Evolutionary conservation across 1,140 invertebrate species (phyloP).

Genomic region (Anastatus disparis): DNA sequence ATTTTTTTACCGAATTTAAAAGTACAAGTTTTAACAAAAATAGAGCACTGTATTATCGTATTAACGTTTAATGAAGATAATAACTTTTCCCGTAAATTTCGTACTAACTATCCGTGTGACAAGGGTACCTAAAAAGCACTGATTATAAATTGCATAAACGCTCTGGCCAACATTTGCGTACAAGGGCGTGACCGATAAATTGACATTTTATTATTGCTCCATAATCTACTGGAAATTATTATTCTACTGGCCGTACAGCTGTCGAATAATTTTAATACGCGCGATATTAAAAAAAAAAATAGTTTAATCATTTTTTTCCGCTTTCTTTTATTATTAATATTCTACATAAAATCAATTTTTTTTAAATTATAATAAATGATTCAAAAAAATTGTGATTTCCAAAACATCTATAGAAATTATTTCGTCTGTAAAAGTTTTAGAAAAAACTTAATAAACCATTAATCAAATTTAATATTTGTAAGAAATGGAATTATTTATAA

Average conservation of each 20-base stretch:
- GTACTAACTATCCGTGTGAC: conserved; percentile 47
- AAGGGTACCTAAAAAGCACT: conserved; percentile 41
- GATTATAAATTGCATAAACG: conserved; percentile 61
- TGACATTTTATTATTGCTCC: conserved; percentile 65
- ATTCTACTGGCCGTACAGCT: conserved; percentile 55
- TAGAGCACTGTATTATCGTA: conserved; percentile 16
- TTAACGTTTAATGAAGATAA: conserved; percentile 21
- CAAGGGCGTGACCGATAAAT: conserved; percentile 58
- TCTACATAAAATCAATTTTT: too few relatives aligned
- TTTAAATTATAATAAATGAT: too few relatives aligned
- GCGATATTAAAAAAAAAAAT: conserved; percentile 9
- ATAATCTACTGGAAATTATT: conserved; percentile 64
- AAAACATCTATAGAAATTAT: too few relatives aligned
- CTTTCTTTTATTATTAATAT: too few relatives aligned
- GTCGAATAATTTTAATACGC: conserved; percentile 27
- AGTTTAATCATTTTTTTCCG: too few relatives aligned
- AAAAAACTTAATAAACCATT: too few relatives aligned
- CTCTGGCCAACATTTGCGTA: conserved; percentile 21
- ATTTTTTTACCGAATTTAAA: too few relatives aligned
- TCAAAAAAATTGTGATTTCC: too few relatives aligned
- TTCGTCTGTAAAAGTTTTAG: too few relatives aligned
- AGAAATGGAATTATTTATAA: too few relatives aligned
- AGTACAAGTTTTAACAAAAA: too few relatives aligned
- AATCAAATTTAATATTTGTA: too few relatives aligned
- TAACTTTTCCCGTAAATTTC: conserved; percentile 26